Evolutionary conservation across 1,140 invertebrate genomes (phyloP), one percentile per base, ranked within the genome.

Genomic region (Anadara kagoshimensis): DNA sequence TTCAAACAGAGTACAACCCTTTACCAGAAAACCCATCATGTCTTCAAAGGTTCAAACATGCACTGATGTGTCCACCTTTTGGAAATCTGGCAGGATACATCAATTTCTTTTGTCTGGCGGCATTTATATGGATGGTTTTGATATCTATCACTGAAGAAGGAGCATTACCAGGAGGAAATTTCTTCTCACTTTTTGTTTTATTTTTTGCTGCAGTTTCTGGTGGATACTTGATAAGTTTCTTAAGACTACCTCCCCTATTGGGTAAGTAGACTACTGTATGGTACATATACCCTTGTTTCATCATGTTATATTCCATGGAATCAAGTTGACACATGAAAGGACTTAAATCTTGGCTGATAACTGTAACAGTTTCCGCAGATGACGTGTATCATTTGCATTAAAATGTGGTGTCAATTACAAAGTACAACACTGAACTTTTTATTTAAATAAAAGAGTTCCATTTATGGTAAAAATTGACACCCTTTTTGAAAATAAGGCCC

Each of bases 221-320:
- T 18, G 96, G 95, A 58, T 94, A 94, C 92, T 88, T 94, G 77
- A 89, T 94, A 67, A 92, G 92, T 24, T 88, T 96, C 51, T 92
- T 95, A 18, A 94, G 93, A 5, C 89, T 98, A 70, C 97, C 97
- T 14, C 92, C 95, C 1, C 90, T 98, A 0, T 71, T 88, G 70
- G 87, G 86, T 88, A 76, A 83, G 78, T 66, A 54, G 7, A 20
- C 44, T 59, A 44, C 5, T 20, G 12, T 47, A 16, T 36, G 29
- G 57, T 26, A 10, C 18, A 16, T 5, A 11, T 51, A 53, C 11
- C 5, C 16, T 43, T 53, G 47, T 11, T 47, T 64, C 11, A 20
- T 47, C 14, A 36, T 44, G 5, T 26, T 16, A n/a, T 53, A 53
- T 20, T 24, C 0, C 14, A 22, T 56, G 10, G 16, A 26, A 56